A percentile compares a stretch with the other conserved stretches of the same genome.
Evolutionary conservation across 2,113 vertebrate genomes (phyloP).

Genomic region (Cyprinodon variegatus): DNA sequence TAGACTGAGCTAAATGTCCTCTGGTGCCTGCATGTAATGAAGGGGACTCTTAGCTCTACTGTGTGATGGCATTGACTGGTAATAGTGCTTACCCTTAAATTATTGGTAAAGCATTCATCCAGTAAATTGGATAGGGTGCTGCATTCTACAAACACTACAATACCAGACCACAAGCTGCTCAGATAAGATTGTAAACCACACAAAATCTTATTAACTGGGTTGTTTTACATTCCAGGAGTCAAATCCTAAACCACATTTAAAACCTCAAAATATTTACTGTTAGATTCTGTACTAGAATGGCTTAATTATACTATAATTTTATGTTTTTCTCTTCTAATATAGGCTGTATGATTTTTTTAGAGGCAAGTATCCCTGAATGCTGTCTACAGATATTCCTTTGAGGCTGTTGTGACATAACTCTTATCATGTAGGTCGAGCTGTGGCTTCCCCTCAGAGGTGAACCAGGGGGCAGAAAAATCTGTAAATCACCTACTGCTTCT

Average conservation of each 20-base stretch:
- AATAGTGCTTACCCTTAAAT: conserved; percentile 5
- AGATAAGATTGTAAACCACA: not conserved
- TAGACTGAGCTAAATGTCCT: not conserved
- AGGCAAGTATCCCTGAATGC: not conserved
- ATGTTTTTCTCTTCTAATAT: not conserved
- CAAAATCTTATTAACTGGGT: not conserved
- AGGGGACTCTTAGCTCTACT: not conserved
- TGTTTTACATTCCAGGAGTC: not conserved
- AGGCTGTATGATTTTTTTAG: not conserved
- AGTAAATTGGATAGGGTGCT: conserved; percentile 5
- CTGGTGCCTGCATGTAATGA: not conserved
- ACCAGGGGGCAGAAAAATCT: conserved; percentile 8
- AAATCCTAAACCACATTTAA: not conserved
- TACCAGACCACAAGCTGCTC: not conserved
- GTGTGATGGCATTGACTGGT: not conserved
- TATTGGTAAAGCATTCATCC: not conserved
- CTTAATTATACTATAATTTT: not conserved
- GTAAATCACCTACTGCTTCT: conserved; percentile 25
- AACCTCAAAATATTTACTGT: not conserved
- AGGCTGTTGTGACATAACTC: conserved; percentile 5
- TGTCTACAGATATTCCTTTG: not conserved
- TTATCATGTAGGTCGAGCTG: not conserved
- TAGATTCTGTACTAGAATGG: not conserved
- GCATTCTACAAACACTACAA: not conserved
- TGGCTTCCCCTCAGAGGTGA: conserved; percentile 11